Evolutionary conservation across 2,797 vertebrate genomes (phyloP).

Genomic region (Tangara arthus): DNA sequence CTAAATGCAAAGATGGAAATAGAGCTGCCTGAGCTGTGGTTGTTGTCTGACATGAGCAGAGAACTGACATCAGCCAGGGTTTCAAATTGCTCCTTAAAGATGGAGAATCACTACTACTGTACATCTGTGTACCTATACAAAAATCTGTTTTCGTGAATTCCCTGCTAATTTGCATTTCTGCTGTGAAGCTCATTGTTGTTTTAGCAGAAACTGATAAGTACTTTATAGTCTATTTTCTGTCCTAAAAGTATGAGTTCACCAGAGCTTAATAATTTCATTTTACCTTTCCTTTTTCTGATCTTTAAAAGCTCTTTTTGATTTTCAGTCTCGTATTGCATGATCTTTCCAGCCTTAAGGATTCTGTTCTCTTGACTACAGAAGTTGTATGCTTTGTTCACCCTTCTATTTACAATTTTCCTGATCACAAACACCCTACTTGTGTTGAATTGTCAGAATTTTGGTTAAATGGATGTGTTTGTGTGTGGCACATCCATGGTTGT

Average conservation of each 20-base stretch:
- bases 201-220: neutral
- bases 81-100: conserved; percentile 31
- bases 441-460: neutral
- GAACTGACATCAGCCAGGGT: neutral
- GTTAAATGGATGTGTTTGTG: neutral
- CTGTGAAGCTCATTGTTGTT: neutral
- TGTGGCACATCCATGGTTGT: accelerated
- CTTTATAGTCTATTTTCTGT: neutral
- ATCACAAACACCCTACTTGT: neutral
- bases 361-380: neutral
- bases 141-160: neutral
- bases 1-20: conserved; percentile 36
- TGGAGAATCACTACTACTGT: neutral
- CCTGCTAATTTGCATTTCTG: neutral
- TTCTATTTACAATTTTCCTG: neutral
- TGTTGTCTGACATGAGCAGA: conserved; percentile 17
- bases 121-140: neutral
- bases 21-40: neutral
- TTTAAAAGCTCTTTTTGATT: neutral
- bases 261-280: neutral
- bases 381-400: neutral
- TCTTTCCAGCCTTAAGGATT: neutral
- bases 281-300: neutral
- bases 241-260: neutral
- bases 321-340: neutral